These are phyloP conservation scores for Cuniculus paca DNA, from an alignment of 2,797 vertebrate species.

Conservation along the genomic window DNA sequence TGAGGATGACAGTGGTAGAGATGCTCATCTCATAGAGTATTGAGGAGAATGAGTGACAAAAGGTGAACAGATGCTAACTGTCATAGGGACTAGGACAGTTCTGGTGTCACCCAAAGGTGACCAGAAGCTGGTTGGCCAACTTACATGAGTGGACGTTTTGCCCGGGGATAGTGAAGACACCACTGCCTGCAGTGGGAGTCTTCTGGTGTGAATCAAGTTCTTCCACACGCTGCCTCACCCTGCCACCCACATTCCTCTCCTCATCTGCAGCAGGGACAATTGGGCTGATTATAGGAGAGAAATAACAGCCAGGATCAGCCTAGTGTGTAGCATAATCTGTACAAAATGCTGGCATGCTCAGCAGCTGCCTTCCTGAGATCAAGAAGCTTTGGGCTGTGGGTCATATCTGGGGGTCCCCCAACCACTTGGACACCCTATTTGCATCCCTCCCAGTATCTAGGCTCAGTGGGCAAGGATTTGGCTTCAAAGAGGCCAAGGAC, in stretches of 20 bases:
- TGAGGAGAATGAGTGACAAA: not conserved
- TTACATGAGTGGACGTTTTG: rapidly evolving
- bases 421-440: rapidly evolving
- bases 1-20: rapidly evolving
- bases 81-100: rapidly evolving
- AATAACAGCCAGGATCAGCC: not conserved
- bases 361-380: rapidly evolving
- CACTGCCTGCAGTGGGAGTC: rapidly evolving
- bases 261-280: not conserved
- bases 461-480: not conserved
- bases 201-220: not conserved
- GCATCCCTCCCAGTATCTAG: rapidly evolving
- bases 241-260: rapidly evolving
- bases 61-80: rapidly evolving
- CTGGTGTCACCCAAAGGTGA: rapidly evolving
- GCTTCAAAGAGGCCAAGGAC: not conserved
- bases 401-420: rapidly evolving
- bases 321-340: rapidly evolving
- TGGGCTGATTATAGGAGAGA: not conserved
- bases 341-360: rapidly evolving
- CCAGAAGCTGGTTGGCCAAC: rapidly evolving
- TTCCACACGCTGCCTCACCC: rapidly evolving
- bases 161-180: rapidly evolving
- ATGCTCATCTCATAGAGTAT: rapidly evolving
- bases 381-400: not conserved